A percentile compares a stretch with the other conserved stretches of the same genome.
Conservation (phyloP, 2,888 invertebrate genomes). For the Acanthacorydalis orientalis region DNA sequence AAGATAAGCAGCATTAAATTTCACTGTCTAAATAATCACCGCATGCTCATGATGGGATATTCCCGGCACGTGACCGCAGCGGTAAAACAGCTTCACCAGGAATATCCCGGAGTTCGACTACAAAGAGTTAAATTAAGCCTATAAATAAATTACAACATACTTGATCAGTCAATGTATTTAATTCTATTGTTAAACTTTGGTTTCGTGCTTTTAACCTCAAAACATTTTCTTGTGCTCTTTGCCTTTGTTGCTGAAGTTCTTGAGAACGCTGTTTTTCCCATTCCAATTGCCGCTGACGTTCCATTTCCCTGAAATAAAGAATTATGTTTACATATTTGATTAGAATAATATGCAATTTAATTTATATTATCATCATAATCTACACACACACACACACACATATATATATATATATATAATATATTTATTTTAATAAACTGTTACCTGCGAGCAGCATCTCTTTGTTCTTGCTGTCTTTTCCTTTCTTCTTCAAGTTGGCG, state of each 20-base stretch:
- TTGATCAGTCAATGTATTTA: conserved; percentile 38
- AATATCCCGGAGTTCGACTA: neutral
- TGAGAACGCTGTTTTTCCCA: conserved; percentile 80
- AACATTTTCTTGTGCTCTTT: conserved; percentile 72
- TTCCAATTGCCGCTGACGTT: conserved; percentile 84
- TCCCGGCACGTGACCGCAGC: neutral
- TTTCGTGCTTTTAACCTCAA: conserved; percentile 73
- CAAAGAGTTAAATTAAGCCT: no score
- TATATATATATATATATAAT: no score
- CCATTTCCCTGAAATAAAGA: conserved; percentile 54
- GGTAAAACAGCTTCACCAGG: neutral
- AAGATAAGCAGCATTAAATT: no score
- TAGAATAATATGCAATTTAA: neutral
- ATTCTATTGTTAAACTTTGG: conserved; percentile 65
- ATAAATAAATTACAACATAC: conserved; percentile 12
- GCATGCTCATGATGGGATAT: no score
- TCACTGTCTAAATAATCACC: no score
- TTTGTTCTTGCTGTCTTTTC: conserved; percentile 60
- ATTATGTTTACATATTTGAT: neutral
- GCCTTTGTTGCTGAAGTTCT: conserved; percentile 73
- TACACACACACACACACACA: neutral
- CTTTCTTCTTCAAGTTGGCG: conserved; percentile 60
- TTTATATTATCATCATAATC: neutral
- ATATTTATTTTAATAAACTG: neutral
- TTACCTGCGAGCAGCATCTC: conserved; percentile 53